A percentile compares a stretch with the other conserved stretches of the same genome.
Conservation (phyloP, 1,140 invertebrate genomes). For the Apis laboriosa region DNA sequence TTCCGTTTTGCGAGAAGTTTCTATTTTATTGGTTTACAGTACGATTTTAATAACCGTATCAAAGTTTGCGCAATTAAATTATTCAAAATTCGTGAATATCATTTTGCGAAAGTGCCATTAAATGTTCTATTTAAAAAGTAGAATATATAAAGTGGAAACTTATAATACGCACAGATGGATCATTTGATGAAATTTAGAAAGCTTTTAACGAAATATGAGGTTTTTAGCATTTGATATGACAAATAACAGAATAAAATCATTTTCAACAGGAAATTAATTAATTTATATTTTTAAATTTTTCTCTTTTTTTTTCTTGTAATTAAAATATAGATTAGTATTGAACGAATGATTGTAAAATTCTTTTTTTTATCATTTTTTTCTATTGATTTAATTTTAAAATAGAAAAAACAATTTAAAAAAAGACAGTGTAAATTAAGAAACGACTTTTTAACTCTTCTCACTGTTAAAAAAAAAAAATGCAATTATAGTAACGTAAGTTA, state of each 20-base stretch:
- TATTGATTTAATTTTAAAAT: background rate
- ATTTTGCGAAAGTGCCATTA: conserved; percentile 59
- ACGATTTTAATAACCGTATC: conserved; percentile 35
- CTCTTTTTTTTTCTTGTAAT: background rate
- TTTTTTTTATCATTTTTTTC: background rate
- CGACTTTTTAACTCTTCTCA: background rate
- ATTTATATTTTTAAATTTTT: background rate
- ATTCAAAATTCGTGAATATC: conserved; percentile 43
- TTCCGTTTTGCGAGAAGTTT: conserved; percentile 22
- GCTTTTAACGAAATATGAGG: background rate
- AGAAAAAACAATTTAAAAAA: background rate
- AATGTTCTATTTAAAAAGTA: conserved; percentile 26
- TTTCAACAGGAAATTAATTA: background rate
- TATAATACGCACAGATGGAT: conserved; percentile 61
- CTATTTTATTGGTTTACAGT: conserved; percentile 11
- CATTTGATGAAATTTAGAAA: conserved; percentile 6
- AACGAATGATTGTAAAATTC: background rate
- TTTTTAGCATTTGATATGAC: background rate
- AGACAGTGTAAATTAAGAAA: conserved; percentile 1
- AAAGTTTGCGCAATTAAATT: conserved; percentile 13
- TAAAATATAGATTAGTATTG: background rate
- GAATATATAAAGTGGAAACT: conserved; percentile 20
- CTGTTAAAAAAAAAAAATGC: background rate
- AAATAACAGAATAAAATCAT: background rate
- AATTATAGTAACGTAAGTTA: conserved; percentile 16